A percentile compares a stretch with the other conserved stretches of the same genome.
phyloP scores from a whole-genome alignment of 2,113 vertebrate genomes.

The Rostratula benghalensis region DNA sequence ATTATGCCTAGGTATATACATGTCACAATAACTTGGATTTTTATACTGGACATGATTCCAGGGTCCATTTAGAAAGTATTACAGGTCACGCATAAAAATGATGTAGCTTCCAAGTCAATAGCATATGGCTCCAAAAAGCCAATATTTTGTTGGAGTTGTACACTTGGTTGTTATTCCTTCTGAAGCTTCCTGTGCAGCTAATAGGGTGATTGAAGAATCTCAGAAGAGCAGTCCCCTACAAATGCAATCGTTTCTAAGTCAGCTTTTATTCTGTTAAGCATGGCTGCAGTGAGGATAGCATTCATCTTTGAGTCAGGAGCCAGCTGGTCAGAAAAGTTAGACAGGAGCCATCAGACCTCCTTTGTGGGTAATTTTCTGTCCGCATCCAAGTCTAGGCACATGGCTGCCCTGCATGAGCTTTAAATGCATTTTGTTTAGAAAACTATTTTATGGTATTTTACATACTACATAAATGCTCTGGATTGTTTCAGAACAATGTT shows the following conservation, averaged over 20 bases:
- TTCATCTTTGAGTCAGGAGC: background rate
- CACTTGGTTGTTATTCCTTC: background rate
- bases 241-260: background rate
- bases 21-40: conserved; percentile 8
- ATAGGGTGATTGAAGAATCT: background rate
- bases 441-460: background rate
- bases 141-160: background rate
- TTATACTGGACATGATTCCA: background rate
- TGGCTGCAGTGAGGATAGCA: background rate
- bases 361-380: background rate
- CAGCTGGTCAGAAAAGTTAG: background rate
- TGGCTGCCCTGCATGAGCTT: background rate
- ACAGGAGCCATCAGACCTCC: background rate
- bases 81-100: background rate
- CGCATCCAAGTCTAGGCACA: background rate
- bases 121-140: background rate
- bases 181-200: background rate
- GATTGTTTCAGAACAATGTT: conserved; percentile 2
- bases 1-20: conserved; percentile 34
- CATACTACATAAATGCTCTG: background rate
- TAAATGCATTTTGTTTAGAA: conserved; percentile 4
- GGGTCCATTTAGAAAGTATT: background rate
- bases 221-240: background rate
- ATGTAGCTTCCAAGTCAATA: background rate
- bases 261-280: background rate